Evolutionary conservation across 2,888 invertebrate species (phyloP), one percentile per base, ranked within the genome.

Genomic region (Proisotoma minuta): DNA sequence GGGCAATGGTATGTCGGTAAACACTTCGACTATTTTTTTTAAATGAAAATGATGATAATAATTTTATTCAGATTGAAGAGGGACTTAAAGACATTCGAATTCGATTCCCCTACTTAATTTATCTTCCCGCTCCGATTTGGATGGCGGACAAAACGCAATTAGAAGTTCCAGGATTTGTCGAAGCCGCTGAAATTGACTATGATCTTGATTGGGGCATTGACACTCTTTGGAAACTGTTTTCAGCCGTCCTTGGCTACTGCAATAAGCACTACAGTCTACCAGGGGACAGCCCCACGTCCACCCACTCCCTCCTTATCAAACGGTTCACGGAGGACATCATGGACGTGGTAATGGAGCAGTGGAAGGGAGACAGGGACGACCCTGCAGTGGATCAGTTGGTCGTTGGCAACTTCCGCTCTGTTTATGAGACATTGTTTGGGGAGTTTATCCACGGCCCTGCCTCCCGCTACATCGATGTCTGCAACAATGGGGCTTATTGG

Each of bases 141-240:
- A 12, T 34, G 20, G 23, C 12, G 3, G 39, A 54, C 26, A 26
- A 12, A 4, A 51, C 51, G 28, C 26, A 51, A 10, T 27, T 51
- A n/a, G 27, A 18, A n/a, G 4, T 51, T 24, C 24, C 12, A 22
- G 18, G 23, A 5, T 39, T 60, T 47, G 20, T 60, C 26, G 66
- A 66, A 54, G 66, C 66, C 5, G 66, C 62, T 1, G 66, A 66
- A 23, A 34, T 60, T 1, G 66, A 66, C 27, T 57, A 60, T 34
- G 61, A 66, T 20, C 27, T 66, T 1, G 60, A 66, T 43, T 60
- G 58, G 59, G 62, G 50, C 8, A 24, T 66, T 22, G 66, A 66
- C 27, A 27, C 60, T 1, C 60, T 59, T 29, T 66, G 66, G 66
- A 62, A 63, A 51, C 27, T 66, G 3, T 51, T 63, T 20, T 52